A percentile compares a stretch with the other conserved stretches of the same genome.
phyloP scores from a whole-genome alignment of 2,888 invertebrate genomes.

The Drosophila multiciliata region DNA sequence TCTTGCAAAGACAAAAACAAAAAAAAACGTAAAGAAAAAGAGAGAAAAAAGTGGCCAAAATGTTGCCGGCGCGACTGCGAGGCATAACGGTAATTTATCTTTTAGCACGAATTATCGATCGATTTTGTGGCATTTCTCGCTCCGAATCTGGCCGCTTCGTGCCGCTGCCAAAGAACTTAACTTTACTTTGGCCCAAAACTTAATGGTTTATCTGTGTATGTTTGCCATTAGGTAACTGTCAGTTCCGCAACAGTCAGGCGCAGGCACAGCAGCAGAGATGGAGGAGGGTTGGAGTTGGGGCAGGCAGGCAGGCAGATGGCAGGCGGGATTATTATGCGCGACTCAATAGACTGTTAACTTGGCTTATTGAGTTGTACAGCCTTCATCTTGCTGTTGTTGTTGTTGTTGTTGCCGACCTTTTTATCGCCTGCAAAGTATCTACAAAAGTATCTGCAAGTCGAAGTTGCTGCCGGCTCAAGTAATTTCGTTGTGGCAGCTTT shows the following conservation, averaged over 20 bases:
- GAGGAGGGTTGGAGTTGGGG: background rate
- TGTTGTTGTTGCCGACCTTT: conserved; percentile 57
- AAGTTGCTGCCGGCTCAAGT: conserved; percentile 55
- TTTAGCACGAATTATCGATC: conserved; percentile 80
- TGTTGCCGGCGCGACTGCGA: conserved; percentile 34
- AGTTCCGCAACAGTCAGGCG: conserved; percentile 62
- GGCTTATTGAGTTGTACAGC: conserved; percentile 76
- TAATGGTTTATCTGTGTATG: conserved; percentile 80
- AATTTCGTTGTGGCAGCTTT: conserved; percentile 72
- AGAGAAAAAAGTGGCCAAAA: conserved; percentile 39
- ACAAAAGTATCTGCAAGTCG: conserved; percentile 65
- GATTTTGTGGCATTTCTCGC: conserved; percentile 63
- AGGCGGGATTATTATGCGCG: conserved; percentile 50
- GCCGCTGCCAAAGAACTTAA: conserved; percentile 51
- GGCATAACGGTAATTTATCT: conserved; percentile 79
- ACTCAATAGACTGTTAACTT: conserved; percentile 78
- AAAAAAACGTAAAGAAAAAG: conserved; percentile 2
- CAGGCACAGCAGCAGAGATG: conserved; percentile 5
- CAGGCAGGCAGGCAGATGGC: background rate
- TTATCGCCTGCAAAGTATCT: conserved; percentile 76
- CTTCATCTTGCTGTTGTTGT: background rate
- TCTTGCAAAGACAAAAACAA: conserved; percentile 3
- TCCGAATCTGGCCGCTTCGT: conserved; percentile 19
- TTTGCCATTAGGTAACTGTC: conserved; percentile 82
- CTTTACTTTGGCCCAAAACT: conserved; percentile 63